Evolutionary conservation across 2,888 invertebrate genomes (phyloP), one percentile per base, ranked within the genome.

Genomic region (Sesia apiformis): DNA sequence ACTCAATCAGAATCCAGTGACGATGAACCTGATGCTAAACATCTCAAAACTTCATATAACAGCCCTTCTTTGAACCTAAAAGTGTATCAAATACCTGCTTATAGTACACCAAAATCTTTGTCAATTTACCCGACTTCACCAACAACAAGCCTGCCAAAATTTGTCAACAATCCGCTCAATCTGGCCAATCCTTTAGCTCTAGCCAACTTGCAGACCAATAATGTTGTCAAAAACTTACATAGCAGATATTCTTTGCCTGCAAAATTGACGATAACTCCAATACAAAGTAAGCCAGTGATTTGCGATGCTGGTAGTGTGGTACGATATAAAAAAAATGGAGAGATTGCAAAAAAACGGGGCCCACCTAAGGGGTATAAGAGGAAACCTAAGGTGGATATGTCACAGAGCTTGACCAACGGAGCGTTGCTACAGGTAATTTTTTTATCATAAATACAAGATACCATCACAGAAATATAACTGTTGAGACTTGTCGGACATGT

Each of bases 301-400:
- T 56, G 60, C 5, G 74, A 70, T 0, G 67, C 69, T 0, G 82
- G 79, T 0, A 84, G 84, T 49, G 61, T 86, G 1, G 76, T 89
- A 0, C 68, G 87, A 58, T 88, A 88, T 63, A 89, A 89, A 64
- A 89, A 89, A 56, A 89, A 89, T 69, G 88, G 88, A 0, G 88
- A 89, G 51, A 64, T 89, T 0, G 88, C 88, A 0, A 89, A 89
- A 66, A 89, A 89, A 53, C 63, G 88, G 49, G 88, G 88, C 0
- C 88, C 88, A 0, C 88, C 88, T 0, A 89, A 89, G 56, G 89
- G 88, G 0, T 89, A 89, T 57, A 89, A 89, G 49, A 64, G 88
- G 56, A 89, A 89, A 65, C 89, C 89, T 0, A 89, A 89, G 56
- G 54, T 58, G 0, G 82, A 84, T 53, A 40, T 84, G 4, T 81